Conservation (phyloP, 2,797 vertebrate species). For the Corythornis leucogaster region DNA sequence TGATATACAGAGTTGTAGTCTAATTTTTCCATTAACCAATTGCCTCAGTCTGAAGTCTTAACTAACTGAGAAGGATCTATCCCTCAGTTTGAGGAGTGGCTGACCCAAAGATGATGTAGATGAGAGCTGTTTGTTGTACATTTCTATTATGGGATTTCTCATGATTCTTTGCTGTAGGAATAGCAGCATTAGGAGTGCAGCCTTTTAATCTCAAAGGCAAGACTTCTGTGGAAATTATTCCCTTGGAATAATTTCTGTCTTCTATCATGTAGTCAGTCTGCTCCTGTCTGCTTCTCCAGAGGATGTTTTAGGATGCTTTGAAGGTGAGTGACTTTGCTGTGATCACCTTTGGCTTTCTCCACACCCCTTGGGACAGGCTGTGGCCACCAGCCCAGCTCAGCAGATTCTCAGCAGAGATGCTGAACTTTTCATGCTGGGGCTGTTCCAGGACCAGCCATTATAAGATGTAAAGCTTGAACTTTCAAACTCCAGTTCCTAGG, state of each 20-base stretch:
- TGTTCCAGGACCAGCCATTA: background rate
- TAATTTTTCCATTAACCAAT: background rate
- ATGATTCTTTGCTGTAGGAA: background rate
- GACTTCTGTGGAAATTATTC: background rate
- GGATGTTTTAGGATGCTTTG: background rate
- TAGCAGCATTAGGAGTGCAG: background rate
- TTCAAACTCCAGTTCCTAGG: background rate
- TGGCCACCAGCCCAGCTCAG: background rate
- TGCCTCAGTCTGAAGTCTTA: background rate
- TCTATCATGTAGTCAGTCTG: background rate
- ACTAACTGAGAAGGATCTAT: background rate
- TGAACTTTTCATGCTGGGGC: slow-evolving; percentile 11
- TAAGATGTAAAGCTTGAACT: slow-evolving; percentile 29
- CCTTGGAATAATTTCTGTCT: background rate
- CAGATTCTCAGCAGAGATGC: background rate
- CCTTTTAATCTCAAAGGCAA: background rate
- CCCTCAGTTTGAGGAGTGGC: background rate
- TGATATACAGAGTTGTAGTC: background rate
- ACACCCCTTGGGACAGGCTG: background rate
- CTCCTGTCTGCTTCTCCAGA: background rate
- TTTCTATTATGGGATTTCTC: background rate
- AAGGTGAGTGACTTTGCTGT: background rate
- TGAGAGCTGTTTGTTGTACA: background rate
- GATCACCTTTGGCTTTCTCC: background rate
- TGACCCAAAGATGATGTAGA: background rate